Evolutionary conservation across 2,113 vertebrate species (phyloP).

Genomic region (Genyomyrus donnyi): DNA sequence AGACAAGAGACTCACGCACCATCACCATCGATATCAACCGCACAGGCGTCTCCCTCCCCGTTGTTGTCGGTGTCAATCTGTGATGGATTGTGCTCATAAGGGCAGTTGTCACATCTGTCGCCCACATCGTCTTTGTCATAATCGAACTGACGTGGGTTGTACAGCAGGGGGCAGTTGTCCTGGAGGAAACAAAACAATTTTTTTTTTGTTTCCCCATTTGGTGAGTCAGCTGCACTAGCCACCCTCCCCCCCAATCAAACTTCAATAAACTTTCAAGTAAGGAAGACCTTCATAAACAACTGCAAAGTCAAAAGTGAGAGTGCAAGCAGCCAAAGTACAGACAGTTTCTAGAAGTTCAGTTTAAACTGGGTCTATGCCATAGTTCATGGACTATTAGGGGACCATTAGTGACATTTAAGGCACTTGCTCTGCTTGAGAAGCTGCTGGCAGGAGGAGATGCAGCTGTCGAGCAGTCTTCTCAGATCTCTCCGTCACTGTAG

Average conservation of each 20-base stretch:
- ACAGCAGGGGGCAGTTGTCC: conserved; percentile 93
- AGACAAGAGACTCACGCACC: conserved; percentile 56
- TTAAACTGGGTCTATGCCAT: background rate
- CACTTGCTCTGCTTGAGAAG: background rate
- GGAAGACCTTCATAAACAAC: background rate
- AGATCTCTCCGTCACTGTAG: background rate
- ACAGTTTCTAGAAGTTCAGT: background rate
- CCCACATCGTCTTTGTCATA: conserved; percentile 96
- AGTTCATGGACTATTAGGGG: background rate
- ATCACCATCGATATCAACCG: conserved; percentile 92
- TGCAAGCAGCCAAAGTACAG: background rate
- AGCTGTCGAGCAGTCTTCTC: background rate
- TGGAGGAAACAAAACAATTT: conserved; percentile 35
- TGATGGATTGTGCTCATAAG: conserved; percentile 87
- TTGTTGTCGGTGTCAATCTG: conserved; percentile 93
- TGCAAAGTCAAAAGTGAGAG: background rate
- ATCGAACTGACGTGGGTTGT: conserved; percentile 90
- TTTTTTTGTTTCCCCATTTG: background rate
- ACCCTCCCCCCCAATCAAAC: background rate
- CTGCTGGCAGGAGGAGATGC: background rate
- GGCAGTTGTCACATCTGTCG: conserved; percentile 94
- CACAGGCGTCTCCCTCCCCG: conserved; percentile 87
- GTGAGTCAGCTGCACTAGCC: background rate
- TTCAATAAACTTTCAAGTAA: background rate
- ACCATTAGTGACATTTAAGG: background rate